Evolutionary conservation across 2,797 vertebrate species (phyloP), one percentile per base, ranked within the genome.

Genomic region (Leptoclinus maculatus): DNA sequence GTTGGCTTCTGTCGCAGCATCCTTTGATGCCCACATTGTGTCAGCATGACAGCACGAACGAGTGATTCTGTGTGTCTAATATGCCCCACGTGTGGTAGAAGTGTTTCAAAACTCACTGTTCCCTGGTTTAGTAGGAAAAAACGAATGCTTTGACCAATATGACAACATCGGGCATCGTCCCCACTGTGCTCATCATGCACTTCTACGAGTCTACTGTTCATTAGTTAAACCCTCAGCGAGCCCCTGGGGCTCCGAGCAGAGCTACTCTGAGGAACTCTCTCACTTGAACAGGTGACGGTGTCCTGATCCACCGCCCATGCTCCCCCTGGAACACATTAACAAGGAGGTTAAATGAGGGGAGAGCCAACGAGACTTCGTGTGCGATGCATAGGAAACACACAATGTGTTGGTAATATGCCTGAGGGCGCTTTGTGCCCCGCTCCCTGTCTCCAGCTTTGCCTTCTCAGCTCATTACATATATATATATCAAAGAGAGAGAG

Each of bases 291-390:
- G 54, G 76, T 27, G 66, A 57, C 34, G 53, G 32, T 29, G 27
- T 67, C 68, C 71, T 47, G 60, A 59, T 65, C 34, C 45, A 23
- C 59, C 13, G 14, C 71, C 23, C 65, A 12, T 43, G 68, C 76
- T 82, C 73, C 74, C 66, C 34, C 19, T 1, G 57, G 64, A 80
- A 27, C 32, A 38, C 71, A 63, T 38, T 74, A 79, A 73, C 74
- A 59, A 38, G 5, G 19, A 81, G 79, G 83, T 85, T 81, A 84
- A 84, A 71, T 53, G 59, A 81, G 75, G 60, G 34, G 34, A 77
- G 56, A 43, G 54, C 3, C 49, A 83, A 74, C 51, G 41, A 47
- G 43, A 36, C 5, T 2, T 32, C 2, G 19, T 5, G 9, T 16
- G 60, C 45, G 62, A 83, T 57, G 62, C 71, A 16, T 3, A 75